phyloP scores from a whole-genome alignment of 53 echinoderm and acorn worm species.

The Patiria pectinifera region DNA sequence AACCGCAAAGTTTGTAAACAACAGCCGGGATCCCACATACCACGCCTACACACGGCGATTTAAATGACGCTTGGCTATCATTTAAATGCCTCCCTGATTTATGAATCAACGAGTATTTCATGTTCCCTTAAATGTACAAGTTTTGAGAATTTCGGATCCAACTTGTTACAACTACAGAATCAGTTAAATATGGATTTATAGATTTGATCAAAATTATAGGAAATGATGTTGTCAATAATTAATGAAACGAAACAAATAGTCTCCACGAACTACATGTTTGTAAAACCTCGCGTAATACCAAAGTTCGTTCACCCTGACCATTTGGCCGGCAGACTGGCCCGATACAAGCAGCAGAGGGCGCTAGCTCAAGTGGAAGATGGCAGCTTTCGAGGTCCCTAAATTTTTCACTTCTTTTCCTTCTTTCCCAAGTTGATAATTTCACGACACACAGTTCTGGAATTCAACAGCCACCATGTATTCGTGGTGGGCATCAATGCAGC shows the following conservation, averaged over 20 bases:
- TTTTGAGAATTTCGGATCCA: no score
- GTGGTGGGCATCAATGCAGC: slow-evolving; percentile 95
- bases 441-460: background rate
- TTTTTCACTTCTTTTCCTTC: background rate
- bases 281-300: background rate
- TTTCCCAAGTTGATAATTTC: background rate
- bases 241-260: no score
- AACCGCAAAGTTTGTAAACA: slow-evolving; percentile 1
- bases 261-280: background rate
- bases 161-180: no score
- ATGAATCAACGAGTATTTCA: background rate
- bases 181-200: background rate
- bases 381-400: background rate
- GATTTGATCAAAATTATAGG: no score
- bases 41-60: background rate
- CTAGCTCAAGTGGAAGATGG: background rate
- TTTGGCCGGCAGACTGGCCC: background rate
- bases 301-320: background rate
- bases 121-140: background rate
- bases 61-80: background rate
- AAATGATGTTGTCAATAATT: no score
- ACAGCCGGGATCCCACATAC: background rate
- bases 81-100: background rate
- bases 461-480: slow-evolving; percentile 81
- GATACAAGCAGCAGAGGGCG: slow-evolving; percentile 13